Conservation (phyloP, 2,888 invertebrate genomes). For the Erebia palarica region DNA sequence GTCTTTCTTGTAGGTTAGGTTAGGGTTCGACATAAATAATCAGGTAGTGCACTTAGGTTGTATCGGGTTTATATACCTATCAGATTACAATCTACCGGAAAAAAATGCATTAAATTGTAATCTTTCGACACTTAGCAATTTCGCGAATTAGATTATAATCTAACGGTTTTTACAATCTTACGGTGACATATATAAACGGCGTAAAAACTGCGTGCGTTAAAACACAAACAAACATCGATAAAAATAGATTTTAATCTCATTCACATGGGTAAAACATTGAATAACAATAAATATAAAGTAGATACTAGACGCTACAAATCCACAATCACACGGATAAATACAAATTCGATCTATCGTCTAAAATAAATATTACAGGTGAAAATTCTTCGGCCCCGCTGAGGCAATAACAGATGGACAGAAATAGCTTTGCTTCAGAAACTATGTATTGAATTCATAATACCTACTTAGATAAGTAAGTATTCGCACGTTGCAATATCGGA, state of each 20-base stretch:
- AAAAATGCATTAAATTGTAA: no score
- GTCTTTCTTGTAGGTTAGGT: no score
- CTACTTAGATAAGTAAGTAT: neutral
- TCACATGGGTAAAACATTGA: conserved; percentile 28
- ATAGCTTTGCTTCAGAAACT: conserved; percentile 3
- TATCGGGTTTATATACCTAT: no score
- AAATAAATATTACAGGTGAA: conserved; percentile 18
- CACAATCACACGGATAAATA: conserved; percentile 21
- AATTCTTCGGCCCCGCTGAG: neutral
- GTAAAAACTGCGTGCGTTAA: neutral
- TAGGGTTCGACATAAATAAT: no score
- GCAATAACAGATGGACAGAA: conserved; percentile 1
- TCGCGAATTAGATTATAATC: no score
- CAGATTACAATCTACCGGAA: no score
- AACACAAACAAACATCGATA: conserved; percentile 18
- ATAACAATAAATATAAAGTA: conserved; percentile 34
- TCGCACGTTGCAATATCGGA: no score
- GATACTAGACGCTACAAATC: conserved; percentile 19
- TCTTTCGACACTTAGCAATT: no score
- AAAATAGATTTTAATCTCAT: conserved; percentile 36
- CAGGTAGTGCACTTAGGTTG: no score
- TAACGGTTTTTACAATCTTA: no score
- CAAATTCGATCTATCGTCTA: conserved; percentile 9
- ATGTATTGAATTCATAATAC: neutral
- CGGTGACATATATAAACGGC: neutral